phyloP scores from a whole-genome alignment of 2,113 vertebrate species.

The Ammospiza caudacuta region DNA sequence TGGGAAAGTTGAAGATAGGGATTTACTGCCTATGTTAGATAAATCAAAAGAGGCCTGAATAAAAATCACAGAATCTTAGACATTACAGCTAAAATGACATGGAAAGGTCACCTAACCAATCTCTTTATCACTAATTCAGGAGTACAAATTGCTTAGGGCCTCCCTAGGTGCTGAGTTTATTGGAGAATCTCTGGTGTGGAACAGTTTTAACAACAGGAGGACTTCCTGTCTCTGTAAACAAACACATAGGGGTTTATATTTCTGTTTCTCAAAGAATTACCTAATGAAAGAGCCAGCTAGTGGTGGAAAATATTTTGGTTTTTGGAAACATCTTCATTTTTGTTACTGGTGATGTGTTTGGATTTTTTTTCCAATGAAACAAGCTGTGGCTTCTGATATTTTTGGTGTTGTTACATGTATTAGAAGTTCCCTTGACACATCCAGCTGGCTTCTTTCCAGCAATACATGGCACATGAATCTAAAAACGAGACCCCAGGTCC shows the following conservation, averaged over 20 bases:
- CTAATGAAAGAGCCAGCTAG: neutral
- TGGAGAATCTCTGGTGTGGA: neutral
- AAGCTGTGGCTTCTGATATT: neutral
- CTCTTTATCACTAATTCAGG: neutral
- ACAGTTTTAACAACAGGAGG: neutral
- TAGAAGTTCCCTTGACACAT: neutral
- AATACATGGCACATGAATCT: neutral
- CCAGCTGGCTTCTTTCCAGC: neutral
- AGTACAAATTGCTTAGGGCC: neutral
- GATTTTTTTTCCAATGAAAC: neutral
- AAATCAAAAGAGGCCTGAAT: neutral
- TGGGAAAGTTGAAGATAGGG: neutral
- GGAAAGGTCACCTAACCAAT: neutral
- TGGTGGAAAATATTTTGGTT: neutral
- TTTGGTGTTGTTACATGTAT: neutral
- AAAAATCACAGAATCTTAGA: neutral
- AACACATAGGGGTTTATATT: neutral
- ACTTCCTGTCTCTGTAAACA: neutral
- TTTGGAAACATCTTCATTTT: neutral
- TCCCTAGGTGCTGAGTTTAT: neutral
- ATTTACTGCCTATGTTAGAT: neutral
- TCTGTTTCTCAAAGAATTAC: neutral
- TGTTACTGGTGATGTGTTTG: neutral
- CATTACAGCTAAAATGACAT: neutral
- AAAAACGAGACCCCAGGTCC: neutral